Evolutionary conservation across 2,113 vertebrate species (phyloP), one percentile per base, ranked within the genome.

Genomic region (Chaetura pelagica): DNA sequence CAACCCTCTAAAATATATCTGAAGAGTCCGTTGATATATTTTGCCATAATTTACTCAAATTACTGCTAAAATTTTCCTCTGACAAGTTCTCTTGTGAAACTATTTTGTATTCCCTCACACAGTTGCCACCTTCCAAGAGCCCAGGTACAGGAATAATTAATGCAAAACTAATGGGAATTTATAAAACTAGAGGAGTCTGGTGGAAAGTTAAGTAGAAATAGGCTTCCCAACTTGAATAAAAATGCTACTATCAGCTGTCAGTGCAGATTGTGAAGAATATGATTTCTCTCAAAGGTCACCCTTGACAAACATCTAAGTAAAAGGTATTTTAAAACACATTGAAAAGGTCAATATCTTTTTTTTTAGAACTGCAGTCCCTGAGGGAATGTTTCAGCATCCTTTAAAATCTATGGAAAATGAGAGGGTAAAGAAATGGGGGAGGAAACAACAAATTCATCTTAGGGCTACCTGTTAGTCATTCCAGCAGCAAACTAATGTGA

Each of bases 11-110:
- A 82, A 96, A 96, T 78, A 84, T 69, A 93, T 82, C 51, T 96
- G 79, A 95, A 95, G 93, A 96, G 69, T 75, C 30, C 69, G 79
- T 79, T 92, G 83, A 94, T 96, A 68, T 66, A 90, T 97, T 49
- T 96, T 89, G 32, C n/a, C 68, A 49, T 73, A 35, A 81, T 96
- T 92, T 87, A 92, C 69, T 90, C 68, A 78, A 93, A 87, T 86
- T 87, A 76, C 40, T 92, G 88, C 22, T 85, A 88, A 88, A 81
- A 72, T 84, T 87, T 90, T 92, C 22, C 68, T 87, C 71, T 92
- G n/a, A 84, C n/a, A 69, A 78, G 30, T 77, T 90, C 32, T 81
- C 55, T 77, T 76, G 64, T 0, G 0, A 90, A 90, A 78, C 8
- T 64, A 8, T 90, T 92, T 80, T 81, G 52, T 64, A 84, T 90